A percentile compares a stretch with the other conserved stretches of the same genome.
phyloP scores from a whole-genome alignment of 2,113 vertebrate genomes.

The Blennius ocellaris region DNA sequence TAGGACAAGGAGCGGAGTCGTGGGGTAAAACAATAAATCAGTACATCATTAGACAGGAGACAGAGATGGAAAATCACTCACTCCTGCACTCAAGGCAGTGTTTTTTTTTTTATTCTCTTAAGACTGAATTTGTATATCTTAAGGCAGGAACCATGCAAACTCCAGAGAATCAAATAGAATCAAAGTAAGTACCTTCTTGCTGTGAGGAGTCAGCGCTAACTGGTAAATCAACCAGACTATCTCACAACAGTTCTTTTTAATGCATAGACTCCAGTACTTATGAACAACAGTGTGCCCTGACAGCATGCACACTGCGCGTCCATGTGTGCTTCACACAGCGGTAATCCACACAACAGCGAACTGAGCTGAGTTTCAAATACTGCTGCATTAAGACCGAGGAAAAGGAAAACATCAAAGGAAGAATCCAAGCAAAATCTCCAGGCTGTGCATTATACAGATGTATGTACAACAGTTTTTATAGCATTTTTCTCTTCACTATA shows the following conservation, averaged over 20 bases:
- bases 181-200: constrained; percentile 21
- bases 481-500: not conserved
- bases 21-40: constrained; percentile 3
- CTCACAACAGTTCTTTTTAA: constrained; percentile 39
- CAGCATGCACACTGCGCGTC: not conserved
- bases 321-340: not conserved
- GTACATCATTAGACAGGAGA: constrained; percentile 15
- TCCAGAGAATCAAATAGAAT: constrained; percentile 29
- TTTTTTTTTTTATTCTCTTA: not conserved
- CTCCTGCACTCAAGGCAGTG: constrained; percentile 6
- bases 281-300: constrained; percentile 24
- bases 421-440: not conserved
- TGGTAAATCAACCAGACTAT: constrained; percentile 23
- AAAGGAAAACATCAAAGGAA: not conserved
- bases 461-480: not conserved
- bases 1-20: constrained; percentile 1
- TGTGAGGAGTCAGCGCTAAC: constrained; percentile 25
- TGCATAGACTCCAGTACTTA: constrained; percentile 24
- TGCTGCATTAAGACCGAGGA: not conserved
- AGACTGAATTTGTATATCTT: constrained; percentile 9
- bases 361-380: not conserved
- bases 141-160: constrained; percentile 17
- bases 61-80: constrained; percentile 10
- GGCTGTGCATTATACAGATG: not conserved
- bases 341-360: constrained; percentile 6